Conservation (phyloP, 2,888 invertebrate genomes). For the Dyspetes luteomarginatus region DNA sequence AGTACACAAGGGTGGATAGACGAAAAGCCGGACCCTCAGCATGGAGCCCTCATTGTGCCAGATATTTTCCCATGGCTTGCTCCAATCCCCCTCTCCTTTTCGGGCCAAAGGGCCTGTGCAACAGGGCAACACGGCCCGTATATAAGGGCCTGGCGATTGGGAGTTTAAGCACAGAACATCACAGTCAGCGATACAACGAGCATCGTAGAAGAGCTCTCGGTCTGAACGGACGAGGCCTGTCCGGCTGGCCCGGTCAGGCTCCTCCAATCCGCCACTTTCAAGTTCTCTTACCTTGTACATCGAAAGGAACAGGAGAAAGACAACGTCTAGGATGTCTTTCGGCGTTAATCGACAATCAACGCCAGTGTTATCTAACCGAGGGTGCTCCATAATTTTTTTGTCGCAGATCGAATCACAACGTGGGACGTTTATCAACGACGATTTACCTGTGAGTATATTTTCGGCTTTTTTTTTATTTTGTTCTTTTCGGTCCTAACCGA, state of each 20-base stretch:
- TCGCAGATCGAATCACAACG: conserved; percentile 72
- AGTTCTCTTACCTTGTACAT: conserved; percentile 2
- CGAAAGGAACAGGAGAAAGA: not conserved
- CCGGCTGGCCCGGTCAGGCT: conserved; percentile 72
- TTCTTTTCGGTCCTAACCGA: conserved; percentile 38
- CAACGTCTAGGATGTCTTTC: not conserved
- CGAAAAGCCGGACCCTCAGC: conserved; percentile 51
- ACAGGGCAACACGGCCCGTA: conserved; percentile 65
- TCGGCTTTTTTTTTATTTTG: conserved; percentile 72
- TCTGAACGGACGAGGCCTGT: conserved; percentile 52
- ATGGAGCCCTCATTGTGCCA: conserved; percentile 69
- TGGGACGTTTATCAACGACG: conserved; percentile 36
- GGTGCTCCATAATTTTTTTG: conserved; percentile 75
- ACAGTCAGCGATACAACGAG: conserved; percentile 71
- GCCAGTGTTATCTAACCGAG: conserved; percentile 69
- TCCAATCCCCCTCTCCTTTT: conserved; percentile 60
- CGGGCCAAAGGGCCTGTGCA: conserved; percentile 50
- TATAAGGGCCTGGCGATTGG: conserved; percentile 72
- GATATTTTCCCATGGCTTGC: conserved; percentile 78
- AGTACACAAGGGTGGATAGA: conserved; percentile 8
- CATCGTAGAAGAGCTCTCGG: conserved; percentile 65
- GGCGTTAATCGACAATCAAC: conserved; percentile 11
- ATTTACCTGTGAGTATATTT: conserved; percentile 78
- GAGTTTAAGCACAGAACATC: conserved; percentile 73
- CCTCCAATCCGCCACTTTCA: conserved; percentile 45